Evolutionary conservation across 1,140 invertebrate genomes (phyloP).

Genomic region (Drosophila prosaltans): DNA sequence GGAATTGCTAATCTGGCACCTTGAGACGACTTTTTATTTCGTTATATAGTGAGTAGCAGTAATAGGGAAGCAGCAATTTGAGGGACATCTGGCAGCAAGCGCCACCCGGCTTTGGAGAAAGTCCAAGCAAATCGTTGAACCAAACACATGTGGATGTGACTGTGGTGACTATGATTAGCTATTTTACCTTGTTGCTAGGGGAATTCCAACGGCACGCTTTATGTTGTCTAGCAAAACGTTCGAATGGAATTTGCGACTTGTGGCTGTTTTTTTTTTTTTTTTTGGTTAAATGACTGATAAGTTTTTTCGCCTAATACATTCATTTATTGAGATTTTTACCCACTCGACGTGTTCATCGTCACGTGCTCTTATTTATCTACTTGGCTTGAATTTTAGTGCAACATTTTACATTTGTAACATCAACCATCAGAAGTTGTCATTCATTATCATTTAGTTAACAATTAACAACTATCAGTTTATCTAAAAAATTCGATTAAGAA

Average conservation of each 20-base stretch:
- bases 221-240: slow-evolving; percentile 5
- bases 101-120: slow-evolving; percentile 43
- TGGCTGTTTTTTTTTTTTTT: neutral
- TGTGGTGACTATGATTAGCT: neutral
- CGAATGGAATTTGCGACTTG: slow-evolving; percentile 1
- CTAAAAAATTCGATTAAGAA: too few species aligned
- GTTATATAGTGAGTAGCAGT: slow-evolving; percentile 17
- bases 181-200: slow-evolving; percentile 61
- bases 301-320: neutral
- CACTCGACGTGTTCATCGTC: neutral
- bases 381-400: too few species aligned
- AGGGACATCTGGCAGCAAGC: slow-evolving; percentile 32
- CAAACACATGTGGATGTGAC: neutral
- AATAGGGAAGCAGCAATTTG: slow-evolving; percentile 61
- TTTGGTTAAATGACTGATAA: slow-evolving; percentile 1
- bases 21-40: slow-evolving; percentile 39
- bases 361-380: neutral
- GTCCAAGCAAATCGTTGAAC: slow-evolving; percentile 17
- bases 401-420: too few species aligned
- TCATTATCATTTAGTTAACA: too few species aligned
- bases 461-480: too few species aligned
- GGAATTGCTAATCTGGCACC: slow-evolving; percentile 54
- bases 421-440: too few species aligned
- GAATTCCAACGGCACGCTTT: slow-evolving; percentile 45
- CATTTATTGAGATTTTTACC: slow-evolving; percentile 5